Evolutionary conservation across 2,113 vertebrate species (phyloP), one percentile per base, ranked within the genome.

Genomic region (Vidua chalybeata): DNA sequence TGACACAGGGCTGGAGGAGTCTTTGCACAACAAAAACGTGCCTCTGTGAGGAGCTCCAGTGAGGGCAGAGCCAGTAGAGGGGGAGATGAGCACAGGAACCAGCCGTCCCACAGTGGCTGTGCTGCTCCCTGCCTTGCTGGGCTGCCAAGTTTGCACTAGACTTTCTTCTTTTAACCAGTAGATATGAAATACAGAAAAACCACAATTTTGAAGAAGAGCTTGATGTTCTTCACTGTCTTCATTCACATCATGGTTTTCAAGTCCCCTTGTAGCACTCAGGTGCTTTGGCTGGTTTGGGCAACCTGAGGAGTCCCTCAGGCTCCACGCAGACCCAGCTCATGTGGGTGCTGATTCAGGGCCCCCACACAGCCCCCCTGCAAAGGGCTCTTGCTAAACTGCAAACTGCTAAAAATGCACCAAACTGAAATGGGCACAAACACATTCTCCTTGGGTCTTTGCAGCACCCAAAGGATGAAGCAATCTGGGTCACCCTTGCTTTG

Each of bases 41-140:
- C 11, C n/a, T 48, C 69, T 49, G 24, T 49, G 33, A 76, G 49
- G 39, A 43, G 67, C 67, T 90, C 45, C 2, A 6, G 52, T 1
- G 14, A 63, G 33, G 28, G 39, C 64, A 82, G 41, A 83, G 87
- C 90, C 82, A 45, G 76, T 20, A 76, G 69, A 81, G 49, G 72
- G 56, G 35, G 43, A 86, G 75, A 63, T 4, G 22, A 94, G 55
- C 78, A 39, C 75, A 31, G 15, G 52, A 71, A 54, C 72, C 37
- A 88, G 28, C 66, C 3, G 0, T 19, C 8, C 48, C 0, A 0
- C 58, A 6, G 13, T 2, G 0, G 33, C 67, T 7, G 0, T 6
- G 63, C 62, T 68, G 71, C 91, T 85, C 39, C 54, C 20, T 1
- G 6, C 45, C 79, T 30, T n/a, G 55, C 46, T 69, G 41, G 11